phyloP scores from a whole-genome alignment of 30 jellyfish, hydroid and myxozoan species.

The Pseudorhiza aurosa region DNA sequence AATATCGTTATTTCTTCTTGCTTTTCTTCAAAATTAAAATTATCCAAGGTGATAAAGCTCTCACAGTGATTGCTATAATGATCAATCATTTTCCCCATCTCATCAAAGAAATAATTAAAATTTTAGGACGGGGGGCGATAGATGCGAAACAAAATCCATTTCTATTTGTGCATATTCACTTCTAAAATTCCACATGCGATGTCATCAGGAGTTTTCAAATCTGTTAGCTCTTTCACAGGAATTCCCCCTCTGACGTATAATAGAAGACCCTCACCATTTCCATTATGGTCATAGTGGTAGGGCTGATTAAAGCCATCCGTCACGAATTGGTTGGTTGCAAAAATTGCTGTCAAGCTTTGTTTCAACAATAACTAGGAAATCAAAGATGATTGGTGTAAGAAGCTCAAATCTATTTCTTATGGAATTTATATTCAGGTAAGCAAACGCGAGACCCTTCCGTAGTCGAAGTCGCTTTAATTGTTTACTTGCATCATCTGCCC shows the following conservation, averaged over 20 bases:
- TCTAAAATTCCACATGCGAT: slow-evolving; percentile 19
- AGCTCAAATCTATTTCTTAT: slow-evolving; percentile 37
- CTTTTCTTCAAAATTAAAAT: neutral
- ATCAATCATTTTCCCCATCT: slow-evolving; percentile 7
- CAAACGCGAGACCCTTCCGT: slow-evolving; percentile 18
- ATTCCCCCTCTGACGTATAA: slow-evolving; percentile 18
- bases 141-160: neutral
- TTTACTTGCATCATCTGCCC: slow-evolving; percentile 28
- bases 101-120: slow-evolving; percentile 16
- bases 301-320: slow-evolving; percentile 27
- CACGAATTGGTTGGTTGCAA: slow-evolving; percentile 19
- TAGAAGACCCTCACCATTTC: slow-evolving; percentile 39
- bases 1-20: neutral
- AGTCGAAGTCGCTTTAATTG: slow-evolving; percentile 18
- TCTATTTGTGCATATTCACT: slow-evolving; percentile 16
- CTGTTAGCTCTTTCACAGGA: slow-evolving; percentile 15
- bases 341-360: slow-evolving; percentile 45
- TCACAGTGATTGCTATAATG: neutral
- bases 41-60: neutral
- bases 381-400: slow-evolving; percentile 16
- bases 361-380: slow-evolving; percentile 26
- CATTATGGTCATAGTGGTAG: slow-evolving; percentile 42
- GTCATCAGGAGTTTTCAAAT: slow-evolving; percentile 3
- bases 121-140: slow-evolving; percentile 12
- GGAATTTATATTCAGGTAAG: slow-evolving; percentile 51